Evolutionary conservation across 2,888 invertebrate species (phyloP).

Genomic region (Brenthis hecate): DNA sequence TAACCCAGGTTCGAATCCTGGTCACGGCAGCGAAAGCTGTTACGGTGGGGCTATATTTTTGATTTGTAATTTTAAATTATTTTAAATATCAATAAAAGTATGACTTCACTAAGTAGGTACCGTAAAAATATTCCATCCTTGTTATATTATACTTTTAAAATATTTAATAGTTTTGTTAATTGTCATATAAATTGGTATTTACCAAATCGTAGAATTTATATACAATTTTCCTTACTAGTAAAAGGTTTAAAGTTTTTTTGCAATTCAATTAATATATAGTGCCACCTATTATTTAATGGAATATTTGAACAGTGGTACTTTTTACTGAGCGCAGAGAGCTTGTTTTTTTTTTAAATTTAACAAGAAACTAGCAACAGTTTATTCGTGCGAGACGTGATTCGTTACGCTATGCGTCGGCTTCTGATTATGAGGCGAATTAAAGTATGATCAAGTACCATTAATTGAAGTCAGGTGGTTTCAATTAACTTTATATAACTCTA

Average conservation of each 20-base stretch:
- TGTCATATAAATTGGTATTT: too few species aligned
- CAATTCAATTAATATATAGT: neutral
- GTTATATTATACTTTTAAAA: neutral
- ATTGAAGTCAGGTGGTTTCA: conserved; percentile 9
- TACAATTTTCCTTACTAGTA: too few species aligned
- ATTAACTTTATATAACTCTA: neutral
- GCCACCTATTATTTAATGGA: conserved; percentile 9
- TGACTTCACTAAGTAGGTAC: neutral
- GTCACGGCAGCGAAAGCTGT: conserved; percentile 79
- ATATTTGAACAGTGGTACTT: conserved; percentile 9
- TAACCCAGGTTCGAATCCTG: conserved; percentile 90
- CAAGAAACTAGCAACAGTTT: conserved; percentile 21
- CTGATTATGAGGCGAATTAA: conserved; percentile 19
- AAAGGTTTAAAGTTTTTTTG: neutral
- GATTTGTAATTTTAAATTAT: too few species aligned
- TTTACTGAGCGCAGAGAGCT: neutral
- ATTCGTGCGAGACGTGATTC: conserved; percentile 31
- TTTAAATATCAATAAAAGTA: neutral
- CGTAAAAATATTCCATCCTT: neutral
- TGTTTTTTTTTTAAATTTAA: conserved; percentile 15
- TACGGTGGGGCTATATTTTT: conserved; percentile 49
- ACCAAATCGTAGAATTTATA: too few species aligned
- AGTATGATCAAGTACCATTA: conserved; percentile 6
- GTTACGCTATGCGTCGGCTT: conserved; percentile 21
- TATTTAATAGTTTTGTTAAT: too few species aligned